A percentile compares a stretch with the other conserved stretches of the same genome.
These are phyloP conservation scores for Cenopis cana DNA, from an alignment of 2,888 invertebrate species.

Conservation along the genomic window DNA sequence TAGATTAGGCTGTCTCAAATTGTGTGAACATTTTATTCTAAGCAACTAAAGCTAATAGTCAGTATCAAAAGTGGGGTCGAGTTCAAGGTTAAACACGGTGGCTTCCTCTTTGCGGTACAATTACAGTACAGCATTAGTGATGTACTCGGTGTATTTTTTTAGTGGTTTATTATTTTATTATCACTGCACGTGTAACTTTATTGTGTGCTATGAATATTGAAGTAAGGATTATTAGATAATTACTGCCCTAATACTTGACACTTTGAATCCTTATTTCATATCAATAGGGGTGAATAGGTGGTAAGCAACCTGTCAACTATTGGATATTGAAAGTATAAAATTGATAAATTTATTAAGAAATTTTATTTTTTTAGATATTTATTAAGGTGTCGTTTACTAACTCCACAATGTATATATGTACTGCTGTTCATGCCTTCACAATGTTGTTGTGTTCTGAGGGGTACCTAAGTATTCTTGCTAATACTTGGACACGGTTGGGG, in stretches of 20 bases:
- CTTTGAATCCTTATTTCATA: too few species aligned
- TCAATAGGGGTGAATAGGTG: too few species aligned
- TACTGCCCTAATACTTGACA: too few species aligned
- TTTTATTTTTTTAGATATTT: too few species aligned
- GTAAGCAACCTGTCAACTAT: too few species aligned
- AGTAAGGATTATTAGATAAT: neutral
- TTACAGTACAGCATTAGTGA: conserved; percentile 5
- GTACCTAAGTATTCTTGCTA: conserved; percentile 17
- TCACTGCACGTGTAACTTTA: neutral
- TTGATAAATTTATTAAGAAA: too few species aligned
- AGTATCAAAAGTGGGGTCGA: neutral
- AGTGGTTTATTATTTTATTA: neutral
- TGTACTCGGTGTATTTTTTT: neutral
- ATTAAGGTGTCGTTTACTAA: too few species aligned
- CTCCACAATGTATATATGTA: neutral
- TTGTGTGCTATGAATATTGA: neutral
- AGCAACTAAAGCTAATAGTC: neutral
- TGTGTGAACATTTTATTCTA: neutral
- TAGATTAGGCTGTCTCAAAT: neutral
- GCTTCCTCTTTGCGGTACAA: conserved; percentile 19
- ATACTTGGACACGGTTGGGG: conserved; percentile 26
- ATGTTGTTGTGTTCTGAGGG: conserved; percentile 1
- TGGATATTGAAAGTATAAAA: too few species aligned
- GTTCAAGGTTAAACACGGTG: conserved; percentile 19
- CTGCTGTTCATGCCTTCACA: conserved; percentile 1